Percentiles rank a stretch among this genome's conserved stretches.
Conservation (phyloP, 2,797 vertebrate species). For the Xyrichtys novacula region DNA sequence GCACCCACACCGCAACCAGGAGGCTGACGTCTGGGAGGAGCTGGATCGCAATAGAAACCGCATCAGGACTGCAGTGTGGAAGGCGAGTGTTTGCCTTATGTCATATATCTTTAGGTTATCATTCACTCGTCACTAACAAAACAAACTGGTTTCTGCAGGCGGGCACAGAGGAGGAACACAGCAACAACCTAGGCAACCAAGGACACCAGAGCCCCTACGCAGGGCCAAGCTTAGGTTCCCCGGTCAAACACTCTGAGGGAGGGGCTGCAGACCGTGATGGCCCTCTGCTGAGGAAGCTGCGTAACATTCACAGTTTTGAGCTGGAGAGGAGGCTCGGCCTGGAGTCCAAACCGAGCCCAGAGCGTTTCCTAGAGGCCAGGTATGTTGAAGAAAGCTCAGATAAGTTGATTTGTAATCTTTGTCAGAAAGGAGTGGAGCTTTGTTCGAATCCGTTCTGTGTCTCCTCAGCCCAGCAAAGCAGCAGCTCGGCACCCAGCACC, state of each 20-base stretch:
- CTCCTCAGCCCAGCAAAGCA: conserved; percentile 86
- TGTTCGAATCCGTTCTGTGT: conserved; percentile 36
- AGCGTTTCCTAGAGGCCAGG: conserved; percentile 93
- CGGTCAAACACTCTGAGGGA: conserved; percentile 90
- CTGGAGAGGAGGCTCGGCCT: conserved; percentile 91
- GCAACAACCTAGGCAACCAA: conserved; percentile 89
- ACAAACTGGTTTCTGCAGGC: conserved; percentile 75
- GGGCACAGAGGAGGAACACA: conserved; percentile 92
- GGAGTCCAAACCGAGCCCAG: conserved; percentile 92
- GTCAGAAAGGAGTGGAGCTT: not conserved
- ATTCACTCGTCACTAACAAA: not conserved
- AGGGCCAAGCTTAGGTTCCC: conserved; percentile 90
- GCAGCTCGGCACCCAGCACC: conserved; percentile 72
- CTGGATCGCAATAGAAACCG: conserved; percentile 96
- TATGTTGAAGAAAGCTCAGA: conserved; percentile 64
- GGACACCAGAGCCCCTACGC: conserved; percentile 88
- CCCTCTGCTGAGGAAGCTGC: conserved; percentile 92
- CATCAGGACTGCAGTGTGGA: conserved; percentile 88
- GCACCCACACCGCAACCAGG: conserved; percentile 88
- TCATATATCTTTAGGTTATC: too few species aligned
- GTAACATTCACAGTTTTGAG: conserved; percentile 97
- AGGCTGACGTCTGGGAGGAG: conserved; percentile 98
- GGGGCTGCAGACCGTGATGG: conserved; percentile 90
- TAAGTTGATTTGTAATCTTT: not conserved
- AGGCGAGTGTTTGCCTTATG: too few species aligned